Percentiles rank a stretch among this genome's conserved stretches.
Evolutionary conservation across 1,140 invertebrate genomes (phyloP).

Genomic region (Diachasmimorpha longicaudata): DNA sequence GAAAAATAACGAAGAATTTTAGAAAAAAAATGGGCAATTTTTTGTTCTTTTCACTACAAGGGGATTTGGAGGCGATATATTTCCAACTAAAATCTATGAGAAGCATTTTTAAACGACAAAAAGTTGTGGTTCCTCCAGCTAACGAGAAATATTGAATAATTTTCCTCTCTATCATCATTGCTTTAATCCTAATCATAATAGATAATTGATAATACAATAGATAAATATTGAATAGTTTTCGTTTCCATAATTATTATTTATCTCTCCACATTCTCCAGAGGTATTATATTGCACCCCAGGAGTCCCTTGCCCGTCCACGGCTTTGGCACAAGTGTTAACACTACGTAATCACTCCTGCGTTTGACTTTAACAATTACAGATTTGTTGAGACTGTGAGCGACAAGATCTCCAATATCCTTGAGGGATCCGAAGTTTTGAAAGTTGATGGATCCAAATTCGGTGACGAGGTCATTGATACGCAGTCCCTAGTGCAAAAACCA

Average conservation of each 20-base stretch:
- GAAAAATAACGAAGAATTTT: too few species aligned
- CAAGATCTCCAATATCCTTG: constrained; percentile 72
- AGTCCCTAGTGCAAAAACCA: constrained; percentile 72
- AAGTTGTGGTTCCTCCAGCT: too few species aligned
- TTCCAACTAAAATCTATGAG: too few species aligned
- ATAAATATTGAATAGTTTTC: too few species aligned
- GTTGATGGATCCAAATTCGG: constrained; percentile 86
- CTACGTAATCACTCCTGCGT: constrained; percentile 58
- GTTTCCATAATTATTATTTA: constrained; percentile 35
- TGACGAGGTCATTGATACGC: constrained; percentile 73
- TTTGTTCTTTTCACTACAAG: too few species aligned
- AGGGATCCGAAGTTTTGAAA: constrained; percentile 75
- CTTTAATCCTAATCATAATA: too few species aligned
- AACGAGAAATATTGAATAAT: too few species aligned
- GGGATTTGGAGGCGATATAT: too few species aligned
- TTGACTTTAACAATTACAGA: constrained; percentile 68
- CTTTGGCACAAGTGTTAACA: constrained; percentile 70
- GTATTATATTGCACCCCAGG: constrained; percentile 77
- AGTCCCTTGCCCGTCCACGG: constrained; percentile 76
- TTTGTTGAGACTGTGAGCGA: constrained; percentile 75
- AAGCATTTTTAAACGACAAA: too few species aligned
- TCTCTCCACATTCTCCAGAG: constrained; percentile 62
- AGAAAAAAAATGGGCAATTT: too few species aligned
- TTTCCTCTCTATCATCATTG: too few species aligned
- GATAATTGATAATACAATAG: too few species aligned